phyloP scores from a whole-genome alignment of 1,140 invertebrate species.

The Ips typographus region DNA sequence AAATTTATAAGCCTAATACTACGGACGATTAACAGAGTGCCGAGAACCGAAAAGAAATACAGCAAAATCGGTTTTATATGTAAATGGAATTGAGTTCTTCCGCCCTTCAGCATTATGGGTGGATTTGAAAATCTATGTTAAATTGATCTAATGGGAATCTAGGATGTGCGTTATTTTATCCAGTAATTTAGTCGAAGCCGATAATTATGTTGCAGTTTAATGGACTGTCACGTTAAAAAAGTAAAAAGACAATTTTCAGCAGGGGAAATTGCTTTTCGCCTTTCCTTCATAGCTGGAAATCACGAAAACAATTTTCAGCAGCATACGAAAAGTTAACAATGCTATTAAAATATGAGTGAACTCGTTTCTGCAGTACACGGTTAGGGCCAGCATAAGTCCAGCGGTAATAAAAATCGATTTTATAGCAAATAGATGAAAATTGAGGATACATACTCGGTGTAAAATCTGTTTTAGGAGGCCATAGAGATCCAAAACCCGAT shows the following conservation, averaged over 20 bases:
- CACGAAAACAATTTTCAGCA: background rate
- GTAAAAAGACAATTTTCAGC: too few relatives aligned
- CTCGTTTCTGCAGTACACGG: background rate
- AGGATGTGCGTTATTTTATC: background rate
- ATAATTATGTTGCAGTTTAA: background rate
- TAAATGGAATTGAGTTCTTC: constrained; percentile 6
- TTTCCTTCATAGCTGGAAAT: background rate
- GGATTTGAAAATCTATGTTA: constrained; percentile 5
- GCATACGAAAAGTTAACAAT: background rate
- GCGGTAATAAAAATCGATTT: background rate
- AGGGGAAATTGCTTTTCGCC: background rate
- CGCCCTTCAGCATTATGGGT: constrained; percentile 2
- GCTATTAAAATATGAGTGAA: constrained; percentile 3
- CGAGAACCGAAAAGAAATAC: background rate
- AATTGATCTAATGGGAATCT: background rate
- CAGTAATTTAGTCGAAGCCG: background rate
- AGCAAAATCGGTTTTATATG: constrained; percentile 12
- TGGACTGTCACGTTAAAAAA: too few relatives aligned
- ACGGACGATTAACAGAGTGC: background rate
- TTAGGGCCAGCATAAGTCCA: background rate
- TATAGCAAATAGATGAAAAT: background rate
- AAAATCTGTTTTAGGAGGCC: constrained; percentile 5
- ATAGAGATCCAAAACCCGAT: background rate
- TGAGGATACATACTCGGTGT: background rate
- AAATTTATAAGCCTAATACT: background rate